A percentile compares a stretch with the other conserved stretches of the same genome.
These are phyloP conservation scores for Eriocheir sinensis DNA, from an alignment of 1,140 invertebrate species.

Conservation along the genomic window DNA sequence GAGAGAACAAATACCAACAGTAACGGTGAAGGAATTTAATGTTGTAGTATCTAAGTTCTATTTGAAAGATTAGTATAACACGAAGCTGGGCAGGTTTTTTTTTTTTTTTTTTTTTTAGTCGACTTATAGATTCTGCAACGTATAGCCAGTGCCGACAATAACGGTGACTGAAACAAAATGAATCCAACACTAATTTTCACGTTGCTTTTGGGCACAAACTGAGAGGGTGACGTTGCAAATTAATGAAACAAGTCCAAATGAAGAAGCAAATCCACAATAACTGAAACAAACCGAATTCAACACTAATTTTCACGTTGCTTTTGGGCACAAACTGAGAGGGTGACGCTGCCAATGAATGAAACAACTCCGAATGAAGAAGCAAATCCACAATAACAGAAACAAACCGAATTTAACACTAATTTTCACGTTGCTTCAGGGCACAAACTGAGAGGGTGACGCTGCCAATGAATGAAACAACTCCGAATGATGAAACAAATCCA, in stretches of 20 bases:
- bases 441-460: background rate
- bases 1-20: background rate
- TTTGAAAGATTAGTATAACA: background rate
- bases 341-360: background rate
- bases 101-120: background rate
- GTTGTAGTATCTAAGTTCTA: background rate
- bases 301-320: background rate
- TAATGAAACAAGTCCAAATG: no score
- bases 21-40: no score
- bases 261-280: background rate
- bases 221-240: background rate
- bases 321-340: background rate
- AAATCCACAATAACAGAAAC: background rate
- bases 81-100: background rate
- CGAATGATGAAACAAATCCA: no score
- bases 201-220: background rate
- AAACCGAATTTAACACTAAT: background rate
- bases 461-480: constrained; percentile 4
- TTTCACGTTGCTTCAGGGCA: background rate
- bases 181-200: background rate
- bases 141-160: no score
- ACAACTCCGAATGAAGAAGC: no score
- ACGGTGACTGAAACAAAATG: background rate
- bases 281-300: background rate
- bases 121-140: no score